phyloP scores from a whole-genome alignment of 1,140 invertebrate genomes.

The Caenorhabditis briggsae region DNA sequence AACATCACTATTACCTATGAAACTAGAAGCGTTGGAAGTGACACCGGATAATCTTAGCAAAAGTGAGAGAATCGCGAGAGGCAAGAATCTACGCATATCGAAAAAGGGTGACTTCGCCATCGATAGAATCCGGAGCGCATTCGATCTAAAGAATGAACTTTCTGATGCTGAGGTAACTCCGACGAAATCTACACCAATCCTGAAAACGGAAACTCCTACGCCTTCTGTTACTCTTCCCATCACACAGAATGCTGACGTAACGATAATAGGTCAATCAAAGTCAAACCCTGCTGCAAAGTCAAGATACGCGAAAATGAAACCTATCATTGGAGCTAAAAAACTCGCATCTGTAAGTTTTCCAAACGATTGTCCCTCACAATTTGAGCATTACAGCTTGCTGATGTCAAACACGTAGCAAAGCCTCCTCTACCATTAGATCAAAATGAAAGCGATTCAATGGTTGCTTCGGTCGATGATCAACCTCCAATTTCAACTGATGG shows the following conservation, averaged over 20 bases:
- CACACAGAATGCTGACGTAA: neutral
- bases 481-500: neutral
- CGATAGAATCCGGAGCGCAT: neutral
- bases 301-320: conserved; percentile 33
- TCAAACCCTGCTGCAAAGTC: neutral
- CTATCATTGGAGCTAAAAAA: conserved; percentile 31
- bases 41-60: neutral
- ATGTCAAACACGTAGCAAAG: neutral
- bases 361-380: neutral
- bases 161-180: neutral
- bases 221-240: neutral
- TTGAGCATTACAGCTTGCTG: neutral
- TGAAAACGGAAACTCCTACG: neutral
- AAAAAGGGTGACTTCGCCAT: neutral
- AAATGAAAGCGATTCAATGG: too few relatives aligned
- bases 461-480: too few relatives aligned
- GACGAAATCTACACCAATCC: neutral
- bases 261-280: neutral
- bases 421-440: neutral
- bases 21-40: neutral
- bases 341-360: neutral
- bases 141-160: conserved; percentile 12
- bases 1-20: neutral
- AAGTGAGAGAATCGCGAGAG: conserved; percentile 12
- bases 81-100: neutral